Base-by-base conservation (phyloP, 2,888 invertebrate genomes). In the Sarcophaga rosellei region DNA sequence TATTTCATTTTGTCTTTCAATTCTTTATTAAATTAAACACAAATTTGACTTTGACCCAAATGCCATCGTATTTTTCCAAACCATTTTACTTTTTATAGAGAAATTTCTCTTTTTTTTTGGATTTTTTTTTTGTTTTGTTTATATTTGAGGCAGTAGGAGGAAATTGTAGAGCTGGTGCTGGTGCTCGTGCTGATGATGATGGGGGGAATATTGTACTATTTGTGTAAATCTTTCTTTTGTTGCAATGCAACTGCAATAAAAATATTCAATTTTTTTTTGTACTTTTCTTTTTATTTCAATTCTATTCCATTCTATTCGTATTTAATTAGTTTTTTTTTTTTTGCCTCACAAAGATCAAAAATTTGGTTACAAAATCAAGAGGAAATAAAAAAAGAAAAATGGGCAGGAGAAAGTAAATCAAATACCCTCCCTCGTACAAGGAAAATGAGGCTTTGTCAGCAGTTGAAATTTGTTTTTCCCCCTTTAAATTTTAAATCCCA, bases 1-100 rank as follows among this genome's bases (percentile, higher is more conserved):
- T 11, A 63, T 63, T 45, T 66, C 25, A 8, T 35, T 35, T 35
- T 35, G 35, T 35, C 23, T 66, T 66, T 17, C 17, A 44, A 69
- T 17, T 86, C 81, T 65, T 69, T 84, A 77, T 86, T 74, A 68
- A 81, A 81, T 86, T 83, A 83, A 81, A 86, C 63, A 74, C 53
- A 81, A 76, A 81, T 86, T 81, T 84, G 86, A 86, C 86, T 86
- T 86, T 86, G 86, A 86, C 86, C 86, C 77, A 84, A 77, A 74
- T 84, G 73, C 45, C 57, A 63, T 69, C 12, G 11, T 72, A 35
- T 69, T 45, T 65, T 73, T 63, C 59, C 59, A 35, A 35, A 35
- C 70, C 57, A 70, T 72, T 59, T 47, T 61, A 5, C 21, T 35
- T 75, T 74, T 21, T 68, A 21, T 47, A 20, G 1, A 70, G 10